phyloP scores from a whole-genome alignment of 2,888 invertebrate genomes.

The Eristalinus aeneus region DNA sequence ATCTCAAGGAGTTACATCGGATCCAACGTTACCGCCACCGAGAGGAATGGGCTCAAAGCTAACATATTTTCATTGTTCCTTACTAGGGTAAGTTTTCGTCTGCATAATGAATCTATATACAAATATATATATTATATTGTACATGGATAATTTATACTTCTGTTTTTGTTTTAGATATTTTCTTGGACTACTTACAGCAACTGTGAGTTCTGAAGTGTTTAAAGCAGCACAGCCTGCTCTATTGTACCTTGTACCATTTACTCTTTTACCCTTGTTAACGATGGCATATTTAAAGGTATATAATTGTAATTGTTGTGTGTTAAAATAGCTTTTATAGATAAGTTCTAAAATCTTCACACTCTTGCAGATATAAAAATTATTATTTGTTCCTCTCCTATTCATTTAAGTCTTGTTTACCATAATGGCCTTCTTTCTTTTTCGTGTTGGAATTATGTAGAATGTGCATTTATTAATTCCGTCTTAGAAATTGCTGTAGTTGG shows the following conservation, averaged over 20 bases:
- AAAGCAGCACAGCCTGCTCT: conserved; percentile 99
- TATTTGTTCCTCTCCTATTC: no score
- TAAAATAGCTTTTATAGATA: no score
- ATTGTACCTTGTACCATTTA: conserved; percentile 98
- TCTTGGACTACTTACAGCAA: conserved; percentile 96
- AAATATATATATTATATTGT: neutral
- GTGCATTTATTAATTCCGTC: no score
- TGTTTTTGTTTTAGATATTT: conserved; percentile 85
- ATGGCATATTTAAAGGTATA: conserved; percentile 98
- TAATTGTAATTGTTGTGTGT: conserved; percentile 2
- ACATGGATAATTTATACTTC: neutral
- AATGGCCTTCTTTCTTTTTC: no score
- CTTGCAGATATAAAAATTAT: no score
- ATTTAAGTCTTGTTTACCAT: no score
- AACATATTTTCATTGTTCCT: conserved; percentile 99
- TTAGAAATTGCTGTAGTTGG: no score
- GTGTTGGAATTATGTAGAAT: no score
- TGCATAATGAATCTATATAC: neutral
- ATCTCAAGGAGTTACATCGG: conserved; percentile 83
- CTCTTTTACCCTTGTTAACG: conserved; percentile 95
- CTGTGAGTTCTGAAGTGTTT: conserved; percentile 98
- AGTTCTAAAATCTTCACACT: no score
- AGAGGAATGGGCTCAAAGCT: conserved; percentile 84
- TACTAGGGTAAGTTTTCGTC: conserved; percentile 86
- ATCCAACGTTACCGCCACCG: conserved; percentile 83